Base-by-base conservation (phyloP, 2,888 invertebrate genomes). In the Drosophila planitibia region DNA sequence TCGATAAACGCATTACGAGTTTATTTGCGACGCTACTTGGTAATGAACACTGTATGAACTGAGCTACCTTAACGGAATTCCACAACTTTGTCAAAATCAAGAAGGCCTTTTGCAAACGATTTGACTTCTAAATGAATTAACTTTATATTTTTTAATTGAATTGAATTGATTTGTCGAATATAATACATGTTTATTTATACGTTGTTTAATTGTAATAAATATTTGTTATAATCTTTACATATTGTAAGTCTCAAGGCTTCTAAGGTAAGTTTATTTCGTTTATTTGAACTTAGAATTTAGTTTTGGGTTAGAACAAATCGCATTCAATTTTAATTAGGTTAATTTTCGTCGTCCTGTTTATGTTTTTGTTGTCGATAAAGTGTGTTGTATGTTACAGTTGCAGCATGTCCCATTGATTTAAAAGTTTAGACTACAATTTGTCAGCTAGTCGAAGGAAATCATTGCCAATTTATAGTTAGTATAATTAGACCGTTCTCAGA, bases 191-290 rank as follows among this genome's bases (percentile, higher is more conserved):
- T 85, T 89, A 80, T 80, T 85, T 83, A 76, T 79, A 82, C 69
- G 58, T 78, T 55, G 37, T 80, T 78, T 68, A 73, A 73, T 89
- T 86, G 84, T 81, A 90, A 90, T 85, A 85, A 85, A 85, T 85
- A 85, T 76, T 74, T 83, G 71, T 81, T 86, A 67, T 65, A 66
- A 61, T 81, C 71, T 85, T 73, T 85, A 89, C 80, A 91, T 57
- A 71, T 75, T 78, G 82, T 87, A 87, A 87, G 91, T 87, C 85
- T 91, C 87, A 84, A 84, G 91, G 87, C 87, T 73, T 74, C 72
- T 78, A 68, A 64, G 78, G 68, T 82, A 53, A 60, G 22, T 52
- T 44, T 33, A 14, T 65, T 61, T 30, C 44, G 9, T 47, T 72
- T 32, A 62, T 60, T 63, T 71, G 74, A 76, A 86, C 84, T 80